Evolutionary conservation across 2,797 vertebrate species (phyloP), one percentile per base, ranked within the genome.

Genomic region (Somateria mollissima): DNA sequence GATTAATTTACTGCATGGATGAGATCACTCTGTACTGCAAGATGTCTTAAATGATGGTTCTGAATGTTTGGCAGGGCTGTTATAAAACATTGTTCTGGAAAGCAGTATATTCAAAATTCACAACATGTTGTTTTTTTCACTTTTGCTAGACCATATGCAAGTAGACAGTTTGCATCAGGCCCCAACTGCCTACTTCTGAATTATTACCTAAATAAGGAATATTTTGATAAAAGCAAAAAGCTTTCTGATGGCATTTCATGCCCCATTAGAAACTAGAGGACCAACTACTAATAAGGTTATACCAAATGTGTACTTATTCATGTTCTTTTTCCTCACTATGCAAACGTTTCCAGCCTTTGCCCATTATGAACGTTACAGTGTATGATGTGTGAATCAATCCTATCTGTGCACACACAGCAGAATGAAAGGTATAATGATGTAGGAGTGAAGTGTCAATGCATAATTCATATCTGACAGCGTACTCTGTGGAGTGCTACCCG

Each of bases 351-450:
- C 86, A 82, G 81, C 78, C 82, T 94, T 96, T 60, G 17, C 71
- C 74, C 92, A 95, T 97, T 94, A 96, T 86, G 95, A 97, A 96
- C 49, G 73, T 95, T 95, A 66, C 79, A 34, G 56, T 19, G 73
- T 89, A 66, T 91, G 92, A 96, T 96, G 94, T 88, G 95, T 34
- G 88, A 97, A 96, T 97, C 96, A 97, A 95, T 96, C 89, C 91
- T 97, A 69, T 95, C 96, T 78, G 60, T 90, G 96, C 97, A 96
- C 97, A 94, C 91, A 84, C 93, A 95, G 97, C 94, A 96, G 93
- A 98, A 97, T 89, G 89, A 96, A 96, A 93, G 94, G 94, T 95
- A 95, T 96, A 95, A 94, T 76, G 93, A 94, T 91, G 94, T 91
- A 95, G 94, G 96, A 96, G 94, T 92, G 95, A 95, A 95, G 92